Evolutionary conservation across 2,113 vertebrate genomes (phyloP).

Genomic region (Pteruthius melanotis): DNA sequence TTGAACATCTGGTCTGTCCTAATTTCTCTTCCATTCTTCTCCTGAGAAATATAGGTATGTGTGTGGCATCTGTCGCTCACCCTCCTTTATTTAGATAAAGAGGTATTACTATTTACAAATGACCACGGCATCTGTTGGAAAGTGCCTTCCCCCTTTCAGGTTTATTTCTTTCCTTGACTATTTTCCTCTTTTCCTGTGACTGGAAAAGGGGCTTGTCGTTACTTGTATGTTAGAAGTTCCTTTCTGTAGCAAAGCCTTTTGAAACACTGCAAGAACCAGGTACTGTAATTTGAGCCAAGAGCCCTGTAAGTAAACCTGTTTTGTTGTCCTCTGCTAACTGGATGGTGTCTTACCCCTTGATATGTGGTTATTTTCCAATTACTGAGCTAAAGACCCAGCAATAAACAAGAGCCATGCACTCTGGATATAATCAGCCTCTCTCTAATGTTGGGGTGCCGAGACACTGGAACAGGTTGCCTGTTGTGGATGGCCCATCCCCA

Average conservation of each 20-base stretch:
- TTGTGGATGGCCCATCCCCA: neutral
- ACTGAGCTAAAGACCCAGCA: neutral
- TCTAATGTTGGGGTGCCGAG: rapidly evolving
- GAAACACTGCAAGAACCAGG: neutral
- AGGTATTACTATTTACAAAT: neutral
- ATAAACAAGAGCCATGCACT: neutral
- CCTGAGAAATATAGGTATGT: neutral
- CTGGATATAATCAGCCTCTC: neutral
- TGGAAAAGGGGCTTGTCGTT: neutral
- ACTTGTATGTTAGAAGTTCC: neutral
- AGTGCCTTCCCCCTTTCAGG: neutral
- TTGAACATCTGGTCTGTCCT: constrained; percentile 8
- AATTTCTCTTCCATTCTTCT: constrained; percentile 10
- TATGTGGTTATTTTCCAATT: neutral
- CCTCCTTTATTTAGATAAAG: neutral
- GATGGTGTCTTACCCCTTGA: neutral
- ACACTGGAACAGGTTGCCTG: neutral
- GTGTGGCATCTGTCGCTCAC: neutral
- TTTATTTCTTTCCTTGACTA: neutral
- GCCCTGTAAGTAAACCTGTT: neutral
- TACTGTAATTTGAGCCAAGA: neutral
- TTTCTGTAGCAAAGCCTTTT: neutral
- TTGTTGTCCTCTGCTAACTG: neutral
- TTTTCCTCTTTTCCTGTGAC: neutral
- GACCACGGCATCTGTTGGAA: neutral